These are phyloP conservation scores for Python bivittatus DNA, from an alignment of 2,113 vertebrate genomes.

Conservation along the genomic window DNA sequence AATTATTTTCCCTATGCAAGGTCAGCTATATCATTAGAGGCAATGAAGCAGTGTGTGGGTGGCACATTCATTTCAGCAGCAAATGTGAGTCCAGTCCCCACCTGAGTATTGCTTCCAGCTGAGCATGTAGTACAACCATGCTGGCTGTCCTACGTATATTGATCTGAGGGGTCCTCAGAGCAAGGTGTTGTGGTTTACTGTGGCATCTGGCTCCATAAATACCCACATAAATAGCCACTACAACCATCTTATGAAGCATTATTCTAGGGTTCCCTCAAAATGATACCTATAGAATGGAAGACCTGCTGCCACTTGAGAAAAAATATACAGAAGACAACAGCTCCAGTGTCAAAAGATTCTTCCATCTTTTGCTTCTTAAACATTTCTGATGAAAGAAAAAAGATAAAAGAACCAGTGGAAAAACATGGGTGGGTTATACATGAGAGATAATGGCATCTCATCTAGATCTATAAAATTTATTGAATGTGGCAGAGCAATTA, in stretches of 20 bases:
- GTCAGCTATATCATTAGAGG: background rate
- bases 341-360: background rate
- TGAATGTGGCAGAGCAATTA: background rate
- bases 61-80: background rate
- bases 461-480: background rate
- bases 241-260: background rate
- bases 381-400: background rate
- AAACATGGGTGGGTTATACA: background rate
- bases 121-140: background rate
- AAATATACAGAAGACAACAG: background rate
- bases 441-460: background rate
- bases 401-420: background rate
- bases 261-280: background rate
- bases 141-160: background rate
- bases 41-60: background rate
- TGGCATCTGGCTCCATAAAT: background rate
- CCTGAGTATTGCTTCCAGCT: background rate
- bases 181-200: background rate
- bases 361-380: background rate
- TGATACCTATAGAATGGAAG: background rate
- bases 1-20: background rate
- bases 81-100: background rate
- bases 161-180: background rate
- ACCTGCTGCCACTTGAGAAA: background rate
- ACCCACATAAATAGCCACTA: background rate